Evolutionary conservation across 1,140 invertebrate species (phyloP), one percentile per base, ranked within the genome.

Genomic region (Drosophila nasuta): DNA sequence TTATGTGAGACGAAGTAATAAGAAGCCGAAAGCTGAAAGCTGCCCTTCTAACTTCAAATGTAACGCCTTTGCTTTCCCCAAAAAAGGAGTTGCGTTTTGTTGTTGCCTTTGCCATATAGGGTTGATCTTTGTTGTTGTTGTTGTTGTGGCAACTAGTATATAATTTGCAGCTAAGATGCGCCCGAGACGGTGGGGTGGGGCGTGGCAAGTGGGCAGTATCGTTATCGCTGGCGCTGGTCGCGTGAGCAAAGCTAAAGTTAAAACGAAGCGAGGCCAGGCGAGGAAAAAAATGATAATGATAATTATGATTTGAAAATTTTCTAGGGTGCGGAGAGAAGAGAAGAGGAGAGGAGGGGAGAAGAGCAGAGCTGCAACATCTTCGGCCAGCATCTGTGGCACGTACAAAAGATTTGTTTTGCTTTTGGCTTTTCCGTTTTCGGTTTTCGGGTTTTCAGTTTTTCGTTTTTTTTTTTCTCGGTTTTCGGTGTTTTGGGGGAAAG

Each of bases 351-450:
- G 28, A 3, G 1, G 7, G 41, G 1, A 20, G 11, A 7, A 15
- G 13, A 38, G 38, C 5, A 0, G 17, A 43, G 11, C 63, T 25
- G 38, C 51, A 46, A 46, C 63, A 30, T 66, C 63, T 63, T 75
- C 51, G 75, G 79, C 77, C 71, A 58, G 62, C 51, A 79, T 79
- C 77, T 58, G 62, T 64, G 71, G 82, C 82, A 87, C 82, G 82
- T 86, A 82, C 66, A 60, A 49, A 70, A 86, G 79, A 88, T 86
- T 82, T 72, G 66, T 67, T 51, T 75, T 71, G 71, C 51, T 63
- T 41, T 20, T 11, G n/a, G 38, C n/a, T 51, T 45, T 70, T 25
- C 20, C 70, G 38, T 48, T 76, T 56, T 65, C n/a, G 25, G n/a
- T 20, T 67, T 58, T 35, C 10, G 59, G 52, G 8, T 41, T 63